These are phyloP conservation scores for Trinorchestia longiramus DNA, from an alignment of 1,140 invertebrate species.

Conservation along the genomic window DNA sequence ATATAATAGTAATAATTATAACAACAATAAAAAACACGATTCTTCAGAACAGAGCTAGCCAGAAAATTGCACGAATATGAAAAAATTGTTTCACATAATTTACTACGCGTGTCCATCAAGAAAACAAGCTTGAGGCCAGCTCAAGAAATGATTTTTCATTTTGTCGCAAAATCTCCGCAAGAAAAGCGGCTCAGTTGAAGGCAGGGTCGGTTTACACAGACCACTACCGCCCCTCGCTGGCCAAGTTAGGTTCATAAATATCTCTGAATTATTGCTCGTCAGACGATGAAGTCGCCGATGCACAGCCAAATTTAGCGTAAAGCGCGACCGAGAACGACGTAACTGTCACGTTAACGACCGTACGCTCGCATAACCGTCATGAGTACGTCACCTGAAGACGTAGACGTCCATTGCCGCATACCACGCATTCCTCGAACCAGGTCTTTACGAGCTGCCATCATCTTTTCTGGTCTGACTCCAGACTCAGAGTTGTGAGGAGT, in stretches of 20 bases:
- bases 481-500: neutral
- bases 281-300: slow-evolving; percentile 10
- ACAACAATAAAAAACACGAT: no score
- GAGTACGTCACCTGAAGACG: slow-evolving; percentile 39
- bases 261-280: slow-evolving; percentile 30
- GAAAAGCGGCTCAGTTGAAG: neutral
- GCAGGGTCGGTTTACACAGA: neutral
- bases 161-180: neutral
- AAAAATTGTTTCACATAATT: neutral
- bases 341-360: slow-evolving; percentile 38
- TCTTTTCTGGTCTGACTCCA: neutral
- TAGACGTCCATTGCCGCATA: neutral
- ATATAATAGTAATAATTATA: no score
- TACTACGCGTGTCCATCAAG: neutral
- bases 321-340: slow-evolving; percentile 34
- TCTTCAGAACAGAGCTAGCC: no score
- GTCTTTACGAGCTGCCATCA: neutral
- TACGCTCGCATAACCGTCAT: slow-evolving; percentile 22
- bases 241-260: neutral
- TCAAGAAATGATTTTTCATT: neutral
- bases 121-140: neutral
- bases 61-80: neutral
- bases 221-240: neutral
- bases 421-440: neutral
- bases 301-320: slow-evolving; percentile 47